These are phyloP conservation scores for Drosophila quadrilineata DNA, from an alignment of 1,140 invertebrate species.

Conservation along the genomic window DNA sequence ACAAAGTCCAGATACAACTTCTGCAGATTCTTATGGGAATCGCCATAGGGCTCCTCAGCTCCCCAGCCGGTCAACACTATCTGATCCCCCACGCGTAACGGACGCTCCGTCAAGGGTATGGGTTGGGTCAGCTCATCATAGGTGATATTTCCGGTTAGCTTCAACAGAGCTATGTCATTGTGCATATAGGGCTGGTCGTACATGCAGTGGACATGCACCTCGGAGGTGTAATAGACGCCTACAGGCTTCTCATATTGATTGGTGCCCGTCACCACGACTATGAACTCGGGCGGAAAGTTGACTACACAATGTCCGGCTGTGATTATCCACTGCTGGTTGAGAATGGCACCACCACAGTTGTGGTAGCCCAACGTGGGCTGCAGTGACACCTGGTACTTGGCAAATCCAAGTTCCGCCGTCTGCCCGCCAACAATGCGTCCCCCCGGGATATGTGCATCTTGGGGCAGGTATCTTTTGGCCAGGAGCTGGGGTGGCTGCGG, in stretches of 20 bases:
- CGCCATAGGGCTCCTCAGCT: conserved; percentile 40
- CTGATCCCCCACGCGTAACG: conserved; percentile 10
- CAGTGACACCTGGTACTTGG: conserved; percentile 81
- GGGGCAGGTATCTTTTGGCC: conserved; percentile 23
- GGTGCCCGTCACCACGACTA: conserved; percentile 49
- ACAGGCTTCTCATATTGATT: conserved; percentile 46
- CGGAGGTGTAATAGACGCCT: conserved; percentile 31
- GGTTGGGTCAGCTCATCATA: conserved; percentile 81
- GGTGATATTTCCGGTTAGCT: conserved; percentile 75
- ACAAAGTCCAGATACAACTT: conserved; percentile 52
- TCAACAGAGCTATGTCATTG: conserved; percentile 83
- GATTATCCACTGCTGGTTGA: conserved; percentile 74
- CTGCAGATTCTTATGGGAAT: conserved; percentile 43
- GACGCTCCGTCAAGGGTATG: conserved; percentile 43
- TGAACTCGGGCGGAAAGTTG: neutral
- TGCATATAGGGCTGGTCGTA: conserved; percentile 66
- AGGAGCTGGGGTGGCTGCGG: conserved; percentile 2
- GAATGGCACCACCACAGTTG: conserved; percentile 81
- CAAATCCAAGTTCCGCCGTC: conserved; percentile 71
- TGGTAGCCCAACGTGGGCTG: conserved; percentile 48
- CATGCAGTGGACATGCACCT: conserved; percentile 51
- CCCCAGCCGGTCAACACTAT: conserved; percentile 83
- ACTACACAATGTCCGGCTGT: conserved; percentile 81
- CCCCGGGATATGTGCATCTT: neutral
- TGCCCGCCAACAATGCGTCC: conserved; percentile 81